phyloP scores from a whole-genome alignment of 2,797 vertebrate genomes.

The Liasis olivaceus region DNA sequence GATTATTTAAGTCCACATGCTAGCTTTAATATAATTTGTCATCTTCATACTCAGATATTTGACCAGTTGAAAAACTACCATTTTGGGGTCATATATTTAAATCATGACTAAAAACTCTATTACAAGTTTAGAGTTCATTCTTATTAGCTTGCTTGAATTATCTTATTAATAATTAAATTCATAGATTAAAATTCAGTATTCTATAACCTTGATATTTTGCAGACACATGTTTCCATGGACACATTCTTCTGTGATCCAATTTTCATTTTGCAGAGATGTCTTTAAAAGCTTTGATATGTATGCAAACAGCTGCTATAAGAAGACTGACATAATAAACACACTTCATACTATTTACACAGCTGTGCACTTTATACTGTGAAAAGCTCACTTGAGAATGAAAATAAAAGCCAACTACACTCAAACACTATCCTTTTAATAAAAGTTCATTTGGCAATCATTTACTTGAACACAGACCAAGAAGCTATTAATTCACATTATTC shows the following conservation, averaged over 20 bases:
- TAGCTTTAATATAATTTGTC: conserved; percentile 53
- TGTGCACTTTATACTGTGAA: neutral
- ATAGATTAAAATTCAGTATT: neutral
- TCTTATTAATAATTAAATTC: neutral
- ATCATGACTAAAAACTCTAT: neutral
- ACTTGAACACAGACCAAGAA: neutral
- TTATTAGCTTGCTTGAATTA: neutral
- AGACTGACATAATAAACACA: neutral
- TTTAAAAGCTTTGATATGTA: neutral
- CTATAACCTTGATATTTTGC: neutral
- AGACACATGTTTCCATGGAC: neutral
- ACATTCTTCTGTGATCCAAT: neutral
- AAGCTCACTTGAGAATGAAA: conserved; percentile 6
- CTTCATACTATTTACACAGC: neutral
- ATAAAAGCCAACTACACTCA: neutral
- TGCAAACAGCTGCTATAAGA: neutral
- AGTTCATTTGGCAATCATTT: neutral
- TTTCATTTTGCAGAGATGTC: neutral
- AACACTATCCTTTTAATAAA: neutral
- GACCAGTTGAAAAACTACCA: conserved; percentile 38
- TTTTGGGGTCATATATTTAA: conserved; percentile 31
- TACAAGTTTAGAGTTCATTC: neutral
- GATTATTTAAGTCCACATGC: conserved; percentile 51
- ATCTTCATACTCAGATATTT: conserved; percentile 46
- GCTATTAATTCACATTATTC: neutral